Base-by-base conservation (phyloP, 64 coral and sea anemone genomes). In the Platygyra sinensis region DNA sequence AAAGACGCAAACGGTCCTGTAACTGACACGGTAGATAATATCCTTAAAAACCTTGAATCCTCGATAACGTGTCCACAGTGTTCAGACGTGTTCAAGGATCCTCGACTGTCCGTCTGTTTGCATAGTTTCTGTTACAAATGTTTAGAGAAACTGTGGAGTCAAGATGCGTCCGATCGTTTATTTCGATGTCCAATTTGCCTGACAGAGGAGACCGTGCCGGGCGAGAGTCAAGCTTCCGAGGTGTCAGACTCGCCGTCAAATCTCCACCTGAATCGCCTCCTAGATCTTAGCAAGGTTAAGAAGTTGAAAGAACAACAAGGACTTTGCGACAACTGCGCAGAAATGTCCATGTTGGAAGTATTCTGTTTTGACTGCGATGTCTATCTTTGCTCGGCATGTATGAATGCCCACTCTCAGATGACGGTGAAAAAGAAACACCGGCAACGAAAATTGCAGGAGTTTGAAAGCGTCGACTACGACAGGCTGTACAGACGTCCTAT, bases 321-420 rank as follows among this genome's bases (percentile, higher is more conserved):
- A 24, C 55, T 52, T 9, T 97, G 95, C 72, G 91, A 89, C 31
- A 94, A 93, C 42, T 97, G 95, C 39, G 72, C 73, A 32, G 78
- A 91, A 72, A 94, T 74, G 22, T 33, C 79, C 22, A 32, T 86
- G 28, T 78, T 97, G 25, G 80, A 52, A 76, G 73, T 88, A 0
- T 97, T 97, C 80, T 97, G 95, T 81, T 97, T 97, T 51, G 87
- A 86, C 31, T 97, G 95, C 67, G 77, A 93, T 83, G 87, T 33
- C n/a, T 97, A 91, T 59, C 93, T 97, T 69, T 97, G 95, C 63
- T 60, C 90, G 28, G 83, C 90, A 25, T 97, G 95, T 76, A 82
- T 67, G 49, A 87, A 30, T 9, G 83, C 90, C 10, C 90, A 92
- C 38, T 19, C 62, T 42, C 73, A 87, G 14, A 87, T 87, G 39